Percentiles rank a stretch among this genome's conserved stretches.
Conservation (phyloP, 2,113 vertebrate genomes). For the Dermatemys mawii region DNA sequence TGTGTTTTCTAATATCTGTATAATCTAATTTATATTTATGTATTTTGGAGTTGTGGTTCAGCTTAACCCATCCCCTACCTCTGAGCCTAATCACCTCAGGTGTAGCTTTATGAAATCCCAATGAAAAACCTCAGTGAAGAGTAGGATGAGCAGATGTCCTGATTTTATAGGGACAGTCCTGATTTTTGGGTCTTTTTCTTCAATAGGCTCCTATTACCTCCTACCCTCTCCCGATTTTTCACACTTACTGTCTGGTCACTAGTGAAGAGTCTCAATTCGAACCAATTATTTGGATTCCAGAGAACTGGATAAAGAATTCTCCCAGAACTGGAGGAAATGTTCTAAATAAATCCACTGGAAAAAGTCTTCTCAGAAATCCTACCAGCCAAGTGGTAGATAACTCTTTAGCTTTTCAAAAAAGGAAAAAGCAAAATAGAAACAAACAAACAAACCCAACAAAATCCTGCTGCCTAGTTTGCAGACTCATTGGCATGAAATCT, state of each 20-base stretch:
- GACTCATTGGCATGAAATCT: background rate
- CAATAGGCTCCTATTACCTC: too few species aligned
- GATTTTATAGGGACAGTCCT: too few species aligned
- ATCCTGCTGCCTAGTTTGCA: background rate
- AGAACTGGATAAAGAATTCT: background rate
- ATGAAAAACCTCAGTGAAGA: too few species aligned
- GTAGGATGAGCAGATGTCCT: too few species aligned
- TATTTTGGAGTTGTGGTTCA: background rate
- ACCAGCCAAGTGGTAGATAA: background rate
- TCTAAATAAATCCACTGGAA: background rate
- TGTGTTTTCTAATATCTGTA: background rate
- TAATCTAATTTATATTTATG: background rate
- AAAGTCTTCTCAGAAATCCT: background rate
- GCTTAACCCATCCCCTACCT: background rate
- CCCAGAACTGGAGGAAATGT: background rate
- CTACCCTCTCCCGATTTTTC: too few species aligned
- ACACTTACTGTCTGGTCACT: too few species aligned
- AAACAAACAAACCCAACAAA: background rate
- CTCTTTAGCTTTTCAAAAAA: background rate
- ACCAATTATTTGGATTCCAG: background rate
- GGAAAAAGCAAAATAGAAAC: background rate
- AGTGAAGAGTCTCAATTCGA: background rate
- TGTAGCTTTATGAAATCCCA: background rate
- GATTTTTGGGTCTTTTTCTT: too few species aligned
- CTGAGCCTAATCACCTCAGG: background rate